Conservation (phyloP, 1,140 invertebrate species). For the Oncopeltus fasciatus region DNA sequence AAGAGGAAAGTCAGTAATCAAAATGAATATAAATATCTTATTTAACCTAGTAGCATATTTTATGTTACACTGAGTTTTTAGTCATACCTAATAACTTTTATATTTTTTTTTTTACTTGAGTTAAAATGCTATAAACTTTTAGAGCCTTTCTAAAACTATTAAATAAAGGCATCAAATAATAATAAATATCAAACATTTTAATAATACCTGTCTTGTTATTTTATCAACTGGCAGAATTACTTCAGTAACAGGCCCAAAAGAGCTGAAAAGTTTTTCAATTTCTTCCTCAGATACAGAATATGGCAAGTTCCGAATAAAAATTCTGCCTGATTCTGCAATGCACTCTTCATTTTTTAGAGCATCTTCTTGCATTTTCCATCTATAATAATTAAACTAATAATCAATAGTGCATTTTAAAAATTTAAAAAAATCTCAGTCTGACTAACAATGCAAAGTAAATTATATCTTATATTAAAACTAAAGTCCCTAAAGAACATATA, state of each 20-base stretch:
- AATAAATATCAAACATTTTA: not conserved
- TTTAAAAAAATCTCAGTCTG: not conserved
- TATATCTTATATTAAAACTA: too few species aligned
- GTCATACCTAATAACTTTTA: too few species aligned
- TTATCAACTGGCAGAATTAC: conserved; percentile 80
- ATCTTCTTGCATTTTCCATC: conserved; percentile 56
- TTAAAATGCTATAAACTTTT: too few species aligned
- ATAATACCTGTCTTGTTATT: conserved; percentile 39
- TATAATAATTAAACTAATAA: too few species aligned
- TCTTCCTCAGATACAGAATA: conserved; percentile 83
- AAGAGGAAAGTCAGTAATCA: too few species aligned
- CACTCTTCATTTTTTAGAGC: conserved; percentile 57
- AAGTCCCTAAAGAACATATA: too few species aligned
- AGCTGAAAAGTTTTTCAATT: conserved; percentile 66
- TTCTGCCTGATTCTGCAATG: conserved; percentile 78
- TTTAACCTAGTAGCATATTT: too few species aligned
- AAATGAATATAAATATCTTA: too few species aligned
- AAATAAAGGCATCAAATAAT: too few species aligned
- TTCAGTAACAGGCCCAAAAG: conserved; percentile 82
- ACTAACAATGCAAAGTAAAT: not conserved
- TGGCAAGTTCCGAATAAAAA: conserved; percentile 88
- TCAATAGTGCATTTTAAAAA: not conserved
- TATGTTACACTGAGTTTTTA: too few species aligned
- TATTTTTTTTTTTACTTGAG: too few species aligned
- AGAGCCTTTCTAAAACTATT: too few species aligned